Percentiles rank a stretch among this genome's conserved stretches.
These are phyloP conservation scores for Diadophis punctatus DNA, from an alignment of 2,113 vertebrate genomes.

Conservation along the genomic window DNA sequence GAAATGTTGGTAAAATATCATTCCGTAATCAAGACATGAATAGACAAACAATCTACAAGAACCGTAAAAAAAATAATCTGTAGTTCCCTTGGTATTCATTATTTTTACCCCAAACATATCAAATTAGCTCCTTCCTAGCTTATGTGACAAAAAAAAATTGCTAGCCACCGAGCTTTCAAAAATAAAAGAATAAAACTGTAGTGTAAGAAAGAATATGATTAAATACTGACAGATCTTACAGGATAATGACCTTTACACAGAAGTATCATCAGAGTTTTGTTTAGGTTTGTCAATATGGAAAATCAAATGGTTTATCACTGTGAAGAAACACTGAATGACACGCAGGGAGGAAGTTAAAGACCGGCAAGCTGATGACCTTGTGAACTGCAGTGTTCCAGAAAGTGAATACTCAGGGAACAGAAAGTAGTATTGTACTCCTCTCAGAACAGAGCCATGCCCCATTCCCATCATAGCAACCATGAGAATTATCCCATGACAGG, in stretches of 20 bases:
- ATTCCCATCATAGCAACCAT: background rate
- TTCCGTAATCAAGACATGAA: background rate
- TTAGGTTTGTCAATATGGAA: background rate
- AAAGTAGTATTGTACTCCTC: background rate
- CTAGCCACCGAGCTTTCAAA: background rate
- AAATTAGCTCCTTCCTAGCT: background rate
- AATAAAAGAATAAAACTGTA: background rate
- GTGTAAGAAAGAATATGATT: background rate
- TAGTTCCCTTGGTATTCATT: background rate
- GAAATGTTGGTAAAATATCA: fast-evolving
- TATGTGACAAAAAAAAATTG: background rate
- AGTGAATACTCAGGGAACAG: background rate
- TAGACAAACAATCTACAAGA: background rate
- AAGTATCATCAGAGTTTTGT: background rate
- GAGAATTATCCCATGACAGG: background rate
- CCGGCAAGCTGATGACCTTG: background rate
- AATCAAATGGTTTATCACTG: background rate
- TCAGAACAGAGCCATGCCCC: background rate
- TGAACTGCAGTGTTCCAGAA: background rate
- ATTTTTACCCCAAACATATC: background rate
- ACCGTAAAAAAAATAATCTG: background rate
- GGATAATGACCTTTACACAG: background rate
- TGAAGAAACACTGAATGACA: background rate
- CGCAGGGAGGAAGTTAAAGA: background rate
- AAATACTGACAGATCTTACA: background rate